These are phyloP conservation scores for Silurus aristotelis DNA, from an alignment of 2,797 vertebrate genomes.

Conservation along the genomic window DNA sequence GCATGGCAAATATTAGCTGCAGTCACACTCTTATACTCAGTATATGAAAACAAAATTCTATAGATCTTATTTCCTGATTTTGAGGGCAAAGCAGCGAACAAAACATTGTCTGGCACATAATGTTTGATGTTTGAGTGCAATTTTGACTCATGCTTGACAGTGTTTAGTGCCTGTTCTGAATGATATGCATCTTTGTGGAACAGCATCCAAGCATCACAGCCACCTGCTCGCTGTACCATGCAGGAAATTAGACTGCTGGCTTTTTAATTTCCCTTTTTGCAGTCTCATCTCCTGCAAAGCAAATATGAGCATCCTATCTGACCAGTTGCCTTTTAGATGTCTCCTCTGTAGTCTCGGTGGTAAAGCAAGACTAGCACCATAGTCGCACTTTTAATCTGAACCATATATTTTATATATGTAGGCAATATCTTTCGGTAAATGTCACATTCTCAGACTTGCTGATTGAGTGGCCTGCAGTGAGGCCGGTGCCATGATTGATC, in stretches of 20 bases:
- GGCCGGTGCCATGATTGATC: constrained; percentile 70
- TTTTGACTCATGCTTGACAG: constrained; percentile 69
- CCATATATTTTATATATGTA: constrained; percentile 73
- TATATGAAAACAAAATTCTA: neutral
- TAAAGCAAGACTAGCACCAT: constrained; percentile 67
- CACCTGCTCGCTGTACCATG: constrained; percentile 66
- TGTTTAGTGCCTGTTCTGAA: constrained; percentile 64
- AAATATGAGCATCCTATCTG: constrained; percentile 68
- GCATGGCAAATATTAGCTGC: constrained; percentile 7
- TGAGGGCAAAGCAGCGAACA: constrained; percentile 38
- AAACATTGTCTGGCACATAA: constrained; percentile 36
- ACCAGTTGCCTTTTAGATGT: constrained; percentile 69
- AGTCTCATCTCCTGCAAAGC: constrained; percentile 66
- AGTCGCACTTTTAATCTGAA: constrained; percentile 76
- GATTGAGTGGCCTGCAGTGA: constrained; percentile 50
- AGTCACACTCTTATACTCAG: neutral
- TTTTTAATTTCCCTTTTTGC: constrained; percentile 79
- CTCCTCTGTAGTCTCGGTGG: constrained; percentile 60
- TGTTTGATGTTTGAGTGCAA: constrained; percentile 49
- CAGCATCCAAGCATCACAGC: constrained; percentile 67
- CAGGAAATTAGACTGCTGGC: constrained; percentile 77
- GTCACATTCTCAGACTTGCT: constrained; percentile 63
- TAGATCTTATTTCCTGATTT: constrained; percentile 19
- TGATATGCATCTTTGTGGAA: constrained; percentile 74
- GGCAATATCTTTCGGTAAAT: constrained; percentile 66